Conservation (phyloP, 2,113 vertebrate species). For the Alethe castanea region DNA sequence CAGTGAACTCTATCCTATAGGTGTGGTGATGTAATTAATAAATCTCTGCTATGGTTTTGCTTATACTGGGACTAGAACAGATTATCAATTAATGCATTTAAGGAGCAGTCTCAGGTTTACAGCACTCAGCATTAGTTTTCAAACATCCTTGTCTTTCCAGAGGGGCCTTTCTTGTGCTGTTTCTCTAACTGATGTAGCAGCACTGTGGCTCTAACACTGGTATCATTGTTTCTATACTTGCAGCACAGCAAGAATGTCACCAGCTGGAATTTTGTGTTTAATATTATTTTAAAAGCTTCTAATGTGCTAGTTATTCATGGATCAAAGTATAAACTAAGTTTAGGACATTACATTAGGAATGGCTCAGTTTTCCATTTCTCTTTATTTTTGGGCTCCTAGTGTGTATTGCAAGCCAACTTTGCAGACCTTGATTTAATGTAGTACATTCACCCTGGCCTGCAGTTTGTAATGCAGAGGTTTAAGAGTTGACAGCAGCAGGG, state of each 20-base stretch:
- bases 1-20: slow-evolving; percentile 53
- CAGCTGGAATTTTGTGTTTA: neutral
- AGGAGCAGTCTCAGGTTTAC: neutral
- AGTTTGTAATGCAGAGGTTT: slow-evolving; percentile 36
- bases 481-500: slow-evolving; percentile 1
- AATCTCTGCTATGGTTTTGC: slow-evolving; percentile 60
- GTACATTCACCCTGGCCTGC: neutral
- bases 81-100: neutral
- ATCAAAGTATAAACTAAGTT: slow-evolving; percentile 8
- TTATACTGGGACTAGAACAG: slow-evolving; percentile 14
- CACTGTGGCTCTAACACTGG: neutral
- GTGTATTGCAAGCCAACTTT: neutral
- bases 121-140: neutral
- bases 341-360: neutral
- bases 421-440: neutral
- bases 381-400: neutral
- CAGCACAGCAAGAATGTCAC: neutral
- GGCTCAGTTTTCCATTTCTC: neutral
- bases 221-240: neutral
- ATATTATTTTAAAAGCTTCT: neutral
- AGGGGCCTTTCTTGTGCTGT: neutral
- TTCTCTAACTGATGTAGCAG: neutral
- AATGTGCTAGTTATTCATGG: neutral
- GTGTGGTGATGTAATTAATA: slow-evolving; percentile 68
- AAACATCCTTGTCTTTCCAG: neutral